Evolutionary conservation across 2,113 vertebrate genomes (phyloP), one percentile per base, ranked within the genome.

Genomic region (Rallus limicola): DNA sequence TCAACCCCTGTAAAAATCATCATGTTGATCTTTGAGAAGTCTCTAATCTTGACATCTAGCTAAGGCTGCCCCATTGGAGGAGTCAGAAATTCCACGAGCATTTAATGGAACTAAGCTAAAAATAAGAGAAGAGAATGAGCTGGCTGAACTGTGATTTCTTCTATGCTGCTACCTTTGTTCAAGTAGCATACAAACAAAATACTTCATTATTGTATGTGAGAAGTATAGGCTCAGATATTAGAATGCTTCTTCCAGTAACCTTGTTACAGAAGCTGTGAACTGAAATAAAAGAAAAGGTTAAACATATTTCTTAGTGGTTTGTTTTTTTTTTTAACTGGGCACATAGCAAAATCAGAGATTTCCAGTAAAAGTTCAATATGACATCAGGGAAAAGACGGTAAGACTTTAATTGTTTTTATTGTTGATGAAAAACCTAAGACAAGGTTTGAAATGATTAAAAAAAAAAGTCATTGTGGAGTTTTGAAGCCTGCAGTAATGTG

Each of bases 261-360:
- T 86, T 85, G 28, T 82, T 88, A 65, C 2, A 85, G 55, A 82
- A 82, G 23, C 67, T 80, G 36, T 82, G 68, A 85, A 65, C 33
- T 64, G 34, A 91, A 85, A 69, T 50, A n/a, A 69, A 93, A 65
- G 62, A 87, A 91, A 87, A 88, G 20, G 53, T 90, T 94, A 89
- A 82, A 36, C 3, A 1, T 33, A 42, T 84, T 84, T 87, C 13
- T 88, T 75, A 42, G 10, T 25, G 0, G 21, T 48, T 48, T 23
- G 48, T 48, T 20, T 46, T 46, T 46, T 60, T 60, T 88, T 60
- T 63, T 10, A 40, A 48, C 48, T 38, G 10, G 21, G 21, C 25
- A 31, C 6, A 31, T 2, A 58, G 12, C 10, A 87, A 82, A 92
- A 85, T 53, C 58, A 70, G 55, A 89, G 75, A n/a, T 53, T 82